Percentiles rank a stretch among this genome's conserved stretches.
phyloP scores from a whole-genome alignment of 2,888 invertebrate species.

The Kryphioiulus occultus region DNA sequence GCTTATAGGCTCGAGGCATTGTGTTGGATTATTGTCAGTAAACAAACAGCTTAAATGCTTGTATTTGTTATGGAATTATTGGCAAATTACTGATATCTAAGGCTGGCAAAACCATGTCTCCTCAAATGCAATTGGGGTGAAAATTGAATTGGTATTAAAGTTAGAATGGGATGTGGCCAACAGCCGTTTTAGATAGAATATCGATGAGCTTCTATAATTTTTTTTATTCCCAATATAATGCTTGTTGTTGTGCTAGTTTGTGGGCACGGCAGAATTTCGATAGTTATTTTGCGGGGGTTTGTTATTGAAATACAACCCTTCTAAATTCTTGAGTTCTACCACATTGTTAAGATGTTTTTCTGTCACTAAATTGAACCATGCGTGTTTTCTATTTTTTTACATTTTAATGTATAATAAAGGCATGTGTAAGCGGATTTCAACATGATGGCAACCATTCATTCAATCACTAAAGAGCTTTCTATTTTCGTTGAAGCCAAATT shows the following conservation, averaged over 20 bases:
- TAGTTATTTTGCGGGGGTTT: constrained; percentile 6
- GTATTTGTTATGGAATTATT: not conserved
- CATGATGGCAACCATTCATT: constrained; percentile 14
- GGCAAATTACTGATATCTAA: not conserved
- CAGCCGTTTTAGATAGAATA: no score
- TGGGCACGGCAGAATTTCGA: not conserved
- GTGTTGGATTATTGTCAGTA: not conserved
- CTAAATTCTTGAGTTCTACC: not conserved
- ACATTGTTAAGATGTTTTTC: not conserved
- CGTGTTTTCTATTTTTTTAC: not conserved
- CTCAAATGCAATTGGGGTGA: not conserved
- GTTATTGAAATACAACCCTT: not conserved
- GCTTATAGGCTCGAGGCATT: not conserved
- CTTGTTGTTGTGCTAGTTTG: not conserved
- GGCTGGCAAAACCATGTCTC: not conserved
- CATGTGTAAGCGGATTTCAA: constrained; percentile 28
- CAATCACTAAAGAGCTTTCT: constrained; percentile 13
- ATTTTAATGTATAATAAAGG: not conserved
- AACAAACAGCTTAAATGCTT: not conserved
- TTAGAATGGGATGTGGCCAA: not conserved
- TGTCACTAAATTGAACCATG: not conserved
- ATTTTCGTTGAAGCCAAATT: not conserved
- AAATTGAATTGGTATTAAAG: no score
- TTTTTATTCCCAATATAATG: not conserved
- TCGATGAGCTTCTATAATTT: no score